These are phyloP conservation scores for Cydia strobilella DNA, from an alignment of 1,140 invertebrate genomes.

Conservation along the genomic window DNA sequence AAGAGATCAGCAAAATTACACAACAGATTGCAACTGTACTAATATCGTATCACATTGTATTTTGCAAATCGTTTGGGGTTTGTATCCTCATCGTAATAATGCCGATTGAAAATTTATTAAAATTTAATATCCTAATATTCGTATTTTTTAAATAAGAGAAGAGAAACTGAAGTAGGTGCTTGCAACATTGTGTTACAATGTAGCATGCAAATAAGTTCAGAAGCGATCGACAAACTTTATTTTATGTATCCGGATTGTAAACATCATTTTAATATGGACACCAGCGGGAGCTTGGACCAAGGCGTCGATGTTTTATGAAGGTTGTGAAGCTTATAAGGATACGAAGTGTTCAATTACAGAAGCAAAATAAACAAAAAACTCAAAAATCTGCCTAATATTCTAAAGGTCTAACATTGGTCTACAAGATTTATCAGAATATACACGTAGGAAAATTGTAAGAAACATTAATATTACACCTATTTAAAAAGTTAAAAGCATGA, in stretches of 20 bases:
- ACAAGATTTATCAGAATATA: too few species aligned
- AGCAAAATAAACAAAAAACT: too few species aligned
- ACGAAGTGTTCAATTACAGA: too few species aligned
- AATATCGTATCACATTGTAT: neutral
- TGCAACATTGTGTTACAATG: slow-evolving; percentile 29
- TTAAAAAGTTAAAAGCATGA: neutral
- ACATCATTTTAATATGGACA: slow-evolving; percentile 36
- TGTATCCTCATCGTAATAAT: neutral
- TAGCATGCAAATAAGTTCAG: slow-evolving; percentile 26
- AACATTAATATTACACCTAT: too few species aligned
- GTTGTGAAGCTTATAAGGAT: too few species aligned
- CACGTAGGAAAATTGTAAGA: too few species aligned
- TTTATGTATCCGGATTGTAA: slow-evolving; percentile 14
- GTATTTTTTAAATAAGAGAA: neutral
- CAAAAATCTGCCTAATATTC: too few species aligned
- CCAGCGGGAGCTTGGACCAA: neutral
- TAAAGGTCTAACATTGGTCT: too few species aligned
- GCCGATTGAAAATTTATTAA: neutral
- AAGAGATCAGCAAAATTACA: neutral
- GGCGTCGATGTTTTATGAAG: neutral
- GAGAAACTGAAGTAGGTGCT: neutral
- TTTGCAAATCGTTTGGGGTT: too few species aligned
- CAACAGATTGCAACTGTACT: neutral
- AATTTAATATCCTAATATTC: neutral
- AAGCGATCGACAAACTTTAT: neutral